Base-by-base conservation (phyloP, 2,888 invertebrate genomes). In the Diaperis boleti region DNA sequence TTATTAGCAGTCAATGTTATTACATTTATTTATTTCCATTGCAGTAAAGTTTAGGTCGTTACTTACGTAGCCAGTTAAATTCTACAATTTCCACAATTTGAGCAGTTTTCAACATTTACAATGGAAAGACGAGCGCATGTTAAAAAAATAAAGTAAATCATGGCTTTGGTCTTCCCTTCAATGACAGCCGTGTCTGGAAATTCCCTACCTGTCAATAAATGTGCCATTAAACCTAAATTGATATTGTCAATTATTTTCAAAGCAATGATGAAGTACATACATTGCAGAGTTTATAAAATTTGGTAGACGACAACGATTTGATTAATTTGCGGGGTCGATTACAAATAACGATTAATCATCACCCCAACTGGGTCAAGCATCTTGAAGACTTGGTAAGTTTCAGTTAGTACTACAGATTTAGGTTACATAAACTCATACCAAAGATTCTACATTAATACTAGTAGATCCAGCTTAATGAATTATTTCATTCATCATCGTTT, bases 131-230 rank as follows among this genome's bases (percentile, higher is more conserved):
- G n/a, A n/a, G n/a, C n/a, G n/a, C n/a, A n/a, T n/a, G n/a, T n/a
- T n/a, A n/a, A n/a, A n/a, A n/a, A n/a, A n/a, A n/a, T n/a, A 7
- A 14, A 37, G 42, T 55, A 55, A 55, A 55, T 55, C 55, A 55
- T n/a, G 39, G 55, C 10, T 55, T 55, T 29, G 20, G 55, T 18
- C 42, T 55, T 17, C 11, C 39, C 22, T 3, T 39, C 13, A 39
- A 22, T 52, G 52, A 39, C 52, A 52, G 52, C 39, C 39, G 26
- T 10, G 18, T 13, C 11, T 15, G 17, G 41, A 42, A 55, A 55
- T 42, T 42, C 55, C 42, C 5, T 22, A 31, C 42, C 42, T 42
- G 55, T 18, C 8, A 52, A 39, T 39, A 52, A 47, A 14, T 14
- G 13, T 15, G n/a, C 2, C 55, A 26, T 3, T 42, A 55, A 55